Evolutionary conservation across 2,797 vertebrate genomes (phyloP).

Genomic region (Geotrypetes seraphini): DNA sequence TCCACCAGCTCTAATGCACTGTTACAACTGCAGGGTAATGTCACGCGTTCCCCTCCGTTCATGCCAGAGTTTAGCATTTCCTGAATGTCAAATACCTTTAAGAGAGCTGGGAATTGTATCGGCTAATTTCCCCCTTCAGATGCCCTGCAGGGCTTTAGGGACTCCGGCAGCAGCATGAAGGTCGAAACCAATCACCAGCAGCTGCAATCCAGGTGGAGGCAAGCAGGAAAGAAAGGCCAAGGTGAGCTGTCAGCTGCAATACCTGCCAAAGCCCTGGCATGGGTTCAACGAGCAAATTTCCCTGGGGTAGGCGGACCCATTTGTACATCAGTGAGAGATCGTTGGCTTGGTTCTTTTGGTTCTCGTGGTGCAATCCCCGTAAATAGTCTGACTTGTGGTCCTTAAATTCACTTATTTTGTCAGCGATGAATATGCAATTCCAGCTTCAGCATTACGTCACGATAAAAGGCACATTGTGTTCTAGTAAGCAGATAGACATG

Average conservation of each 20-base stretch:
- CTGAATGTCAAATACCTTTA: slow-evolving; percentile 25
- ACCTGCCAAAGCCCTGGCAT: slow-evolving; percentile 7
- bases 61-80: slow-evolving; percentile 27
- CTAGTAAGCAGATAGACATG: no score
- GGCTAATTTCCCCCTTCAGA: slow-evolving; percentile 8
- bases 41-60: slow-evolving; percentile 39
- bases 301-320: no score
- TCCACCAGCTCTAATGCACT: slow-evolving; percentile 22
- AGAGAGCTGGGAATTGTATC: slow-evolving; percentile 3
- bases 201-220: neutral
- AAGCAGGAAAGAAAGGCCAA: slow-evolving; percentile 3
- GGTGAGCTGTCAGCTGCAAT: slow-evolving; percentile 3
- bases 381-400: no score
- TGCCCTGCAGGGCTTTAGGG: slow-evolving; percentile 4
- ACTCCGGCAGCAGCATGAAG: neutral
- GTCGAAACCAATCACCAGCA: neutral
- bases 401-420: no score
- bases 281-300: slow-evolving; percentile 2
- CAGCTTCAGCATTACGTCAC: no score
- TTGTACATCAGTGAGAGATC: no score
- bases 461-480: no score
- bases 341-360: no score
- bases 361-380: no score
- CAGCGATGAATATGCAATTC: no score
- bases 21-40: slow-evolving; percentile 28